phyloP scores from a whole-genome alignment of 1,140 invertebrate genomes.

The Temnothorax nylanderi region DNA sequence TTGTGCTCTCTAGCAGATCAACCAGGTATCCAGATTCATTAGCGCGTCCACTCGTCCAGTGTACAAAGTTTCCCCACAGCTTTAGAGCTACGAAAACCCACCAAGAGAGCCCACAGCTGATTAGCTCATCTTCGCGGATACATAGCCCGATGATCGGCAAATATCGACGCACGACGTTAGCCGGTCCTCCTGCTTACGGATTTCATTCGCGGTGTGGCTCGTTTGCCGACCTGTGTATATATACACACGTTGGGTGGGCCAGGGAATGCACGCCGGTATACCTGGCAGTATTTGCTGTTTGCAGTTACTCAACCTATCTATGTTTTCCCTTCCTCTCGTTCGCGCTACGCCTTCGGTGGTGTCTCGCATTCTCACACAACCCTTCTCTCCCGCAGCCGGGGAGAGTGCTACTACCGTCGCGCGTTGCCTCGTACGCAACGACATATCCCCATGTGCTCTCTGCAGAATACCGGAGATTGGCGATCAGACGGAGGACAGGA shows the following conservation, averaged over 20 bases:
- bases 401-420: constrained; percentile 18
- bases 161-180: constrained; percentile 59
- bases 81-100: constrained; percentile 24
- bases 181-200: constrained; percentile 44
- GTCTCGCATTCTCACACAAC: not conserved
- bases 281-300: constrained; percentile 73
- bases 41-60: constrained; percentile 38
- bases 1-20: constrained; percentile 48
- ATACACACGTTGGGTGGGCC: constrained; percentile 49
- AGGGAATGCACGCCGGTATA: constrained; percentile 62
- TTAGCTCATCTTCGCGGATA: constrained; percentile 63
- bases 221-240: constrained; percentile 57
- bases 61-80: constrained; percentile 61
- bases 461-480: constrained; percentile 21
- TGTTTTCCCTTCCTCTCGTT: constrained; percentile 52
- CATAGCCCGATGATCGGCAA: constrained; percentile 60
- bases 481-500: constrained; percentile 7
- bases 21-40: constrained; percentile 64
- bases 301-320: constrained; percentile 70
- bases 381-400: not conserved
- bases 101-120: constrained; percentile 31
- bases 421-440: constrained; percentile 55
- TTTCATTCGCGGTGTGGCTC: constrained; percentile 68
- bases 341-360: not conserved
- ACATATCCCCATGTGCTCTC: constrained; percentile 40